Evolutionary conservation across 2,797 vertebrate genomes (phyloP).

Genomic region (Sparidentex hasta): DNA sequence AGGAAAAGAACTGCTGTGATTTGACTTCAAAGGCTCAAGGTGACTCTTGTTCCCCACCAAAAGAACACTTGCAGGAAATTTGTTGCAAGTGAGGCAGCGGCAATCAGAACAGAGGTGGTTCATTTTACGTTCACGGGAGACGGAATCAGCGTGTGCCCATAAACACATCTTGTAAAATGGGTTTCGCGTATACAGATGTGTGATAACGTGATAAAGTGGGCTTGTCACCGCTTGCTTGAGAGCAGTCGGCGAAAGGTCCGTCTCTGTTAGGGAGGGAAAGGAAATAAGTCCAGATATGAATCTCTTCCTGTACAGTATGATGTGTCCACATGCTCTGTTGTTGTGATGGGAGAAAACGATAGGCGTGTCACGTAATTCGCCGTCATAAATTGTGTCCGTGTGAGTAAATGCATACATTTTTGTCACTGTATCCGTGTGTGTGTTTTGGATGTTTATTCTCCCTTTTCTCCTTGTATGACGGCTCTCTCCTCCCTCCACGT

Average conservation of each 20-base stretch:
- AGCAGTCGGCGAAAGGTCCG: neutral
- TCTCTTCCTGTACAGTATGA: constrained; percentile 35
- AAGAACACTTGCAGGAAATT: neutral
- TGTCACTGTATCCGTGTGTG: neutral
- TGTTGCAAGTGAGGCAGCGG: constrained; percentile 15
- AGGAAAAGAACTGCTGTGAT: constrained; percentile 43
- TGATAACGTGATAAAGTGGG: constrained; percentile 20
- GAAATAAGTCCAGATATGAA: constrained; percentile 65
- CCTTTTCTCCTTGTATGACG: constrained; percentile 1
- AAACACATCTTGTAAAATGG: neutral
- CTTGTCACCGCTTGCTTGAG: constrained; percentile 18
- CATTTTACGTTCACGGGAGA: constrained; percentile 1
- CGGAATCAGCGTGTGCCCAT: neutral
- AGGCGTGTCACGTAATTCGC: neutral
- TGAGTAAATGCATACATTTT: neutral
- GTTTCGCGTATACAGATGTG: neutral
- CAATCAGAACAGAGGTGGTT: neutral
- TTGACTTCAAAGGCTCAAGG: constrained; percentile 63
- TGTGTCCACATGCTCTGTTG: constrained; percentile 22
- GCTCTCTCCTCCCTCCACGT: constrained; percentile 30
- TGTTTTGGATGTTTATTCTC: constrained; percentile 22
- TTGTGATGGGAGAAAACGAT: constrained; percentile 20
- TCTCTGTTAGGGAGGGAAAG: constrained; percentile 28
- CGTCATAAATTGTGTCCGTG: neutral
- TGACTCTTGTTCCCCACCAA: constrained; percentile 55